Evolutionary conservation across 2,888 invertebrate genomes (phyloP), one percentile per base, ranked within the genome.

Genomic region (Perizoma flavofasciatum): DNA sequence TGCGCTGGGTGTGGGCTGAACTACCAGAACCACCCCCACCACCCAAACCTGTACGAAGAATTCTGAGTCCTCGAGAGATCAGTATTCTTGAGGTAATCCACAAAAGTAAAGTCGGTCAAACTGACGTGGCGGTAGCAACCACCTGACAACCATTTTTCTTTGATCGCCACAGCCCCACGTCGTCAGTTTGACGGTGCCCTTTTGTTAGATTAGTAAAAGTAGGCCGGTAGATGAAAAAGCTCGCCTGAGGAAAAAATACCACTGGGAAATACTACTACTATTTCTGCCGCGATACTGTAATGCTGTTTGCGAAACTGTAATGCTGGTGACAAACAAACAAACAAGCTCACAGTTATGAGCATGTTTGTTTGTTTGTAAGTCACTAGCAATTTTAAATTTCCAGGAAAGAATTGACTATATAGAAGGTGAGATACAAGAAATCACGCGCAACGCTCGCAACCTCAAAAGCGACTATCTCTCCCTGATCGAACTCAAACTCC

Each of bases 351-450:
- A n/a, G n/a, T n/a, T n/a, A n/a, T n/a, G n/a, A 22, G 22, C 22
- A 3, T 22, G 22, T 22, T 22, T 22, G 22, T 22, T 22, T 22
- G 37, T 6, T 37, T 37, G 37, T n/a, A n/a, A n/a, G n/a, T 37
- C 37, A 37, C 22, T 4, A 37, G 37, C 37, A 5, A 48, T 9
- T 50, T 34, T 61, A n/a, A 49, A n/a, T 32, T 82, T 78, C 10
- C 82, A 92, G 92, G 92, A 92, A 81, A 84, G 92, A 72, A 91
- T 92, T 67, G 91, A 92, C 72, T 92, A 88, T 77, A 90, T 92
- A 49, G 92, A 92, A 77, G 89, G 90, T n/a, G 92, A 92, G 69
- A 91, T 92, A 50, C 91, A 89, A 61, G 92, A 92, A 69, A 86
- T 92, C 68, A 92, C 92, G 4, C 80, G 85, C n/a, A 92, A 92